A percentile compares a stretch with the other conserved stretches of the same genome.
phyloP scores from a whole-genome alignment of 2,888 invertebrate species.

The Orchesellides sinensis region DNA sequence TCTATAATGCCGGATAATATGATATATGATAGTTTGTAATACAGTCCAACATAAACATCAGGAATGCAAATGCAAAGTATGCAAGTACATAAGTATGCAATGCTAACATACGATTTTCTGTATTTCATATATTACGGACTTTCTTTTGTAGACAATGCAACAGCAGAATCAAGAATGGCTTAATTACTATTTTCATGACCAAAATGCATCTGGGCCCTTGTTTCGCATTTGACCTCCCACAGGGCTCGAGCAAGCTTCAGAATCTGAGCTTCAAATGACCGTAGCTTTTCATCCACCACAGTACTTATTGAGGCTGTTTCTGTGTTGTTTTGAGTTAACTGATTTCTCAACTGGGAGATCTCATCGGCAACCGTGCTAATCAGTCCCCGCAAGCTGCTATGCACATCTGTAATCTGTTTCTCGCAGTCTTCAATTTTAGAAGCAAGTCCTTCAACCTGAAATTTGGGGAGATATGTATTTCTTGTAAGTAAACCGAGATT shows the following conservation, averaged over 20 bases:
- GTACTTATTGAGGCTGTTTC: background rate
- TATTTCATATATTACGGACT: too few species aligned
- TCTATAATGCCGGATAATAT: too few species aligned
- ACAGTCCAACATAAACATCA: too few species aligned
- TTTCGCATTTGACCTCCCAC: constrained; percentile 35
- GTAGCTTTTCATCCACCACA: constrained; percentile 4
- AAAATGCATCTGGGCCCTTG: constrained; percentile 46
- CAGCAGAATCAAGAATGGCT: too few species aligned
- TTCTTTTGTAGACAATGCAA: too few species aligned
- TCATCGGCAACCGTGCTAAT: constrained; percentile 6
- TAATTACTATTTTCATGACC: background rate
- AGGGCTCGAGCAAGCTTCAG: constrained; percentile 9
- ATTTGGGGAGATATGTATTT: too few species aligned
- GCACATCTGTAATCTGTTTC: background rate
- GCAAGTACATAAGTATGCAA: too few species aligned
- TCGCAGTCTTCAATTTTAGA: background rate
- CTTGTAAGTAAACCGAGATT: too few species aligned
- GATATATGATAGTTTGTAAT: too few species aligned
- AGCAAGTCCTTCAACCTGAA: constrained; percentile 15
- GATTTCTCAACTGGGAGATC: background rate
- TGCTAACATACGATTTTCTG: too few species aligned
- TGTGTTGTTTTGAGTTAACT: background rate
- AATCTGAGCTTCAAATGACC: background rate
- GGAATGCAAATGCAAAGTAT: too few species aligned
- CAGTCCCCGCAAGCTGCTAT: background rate